A percentile compares a stretch with the other conserved stretches of the same genome.
phyloP scores from a whole-genome alignment of 1,140 invertebrate genomes.

The Phortica variegata region DNA sequence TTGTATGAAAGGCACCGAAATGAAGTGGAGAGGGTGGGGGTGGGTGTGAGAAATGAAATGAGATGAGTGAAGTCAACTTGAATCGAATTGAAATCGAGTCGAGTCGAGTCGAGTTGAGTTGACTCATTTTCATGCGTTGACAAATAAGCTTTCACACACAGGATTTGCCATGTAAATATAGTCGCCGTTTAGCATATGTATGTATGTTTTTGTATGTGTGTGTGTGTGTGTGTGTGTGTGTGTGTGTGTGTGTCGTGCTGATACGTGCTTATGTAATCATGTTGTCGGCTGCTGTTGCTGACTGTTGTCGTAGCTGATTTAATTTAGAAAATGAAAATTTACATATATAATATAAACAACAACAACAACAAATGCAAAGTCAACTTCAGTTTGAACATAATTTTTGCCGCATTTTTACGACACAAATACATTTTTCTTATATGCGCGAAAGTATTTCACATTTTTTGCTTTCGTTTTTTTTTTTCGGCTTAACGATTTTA shows the following conservation, averaged over 20 bases:
- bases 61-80: too few species aligned
- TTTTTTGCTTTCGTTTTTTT: not conserved
- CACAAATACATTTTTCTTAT: constrained; percentile 9
- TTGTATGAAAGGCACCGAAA: too few species aligned
- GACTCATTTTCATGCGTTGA: too few species aligned
- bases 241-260: not conserved
- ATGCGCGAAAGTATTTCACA: not conserved
- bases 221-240: constrained; percentile 5
- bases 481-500: constrained; percentile 34
- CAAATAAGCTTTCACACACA: constrained; percentile 11
- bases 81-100: too few species aligned
- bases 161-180: constrained; percentile 21
- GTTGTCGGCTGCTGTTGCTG: constrained; percentile 9
- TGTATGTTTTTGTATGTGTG: constrained; percentile 6
- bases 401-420: constrained; percentile 10
- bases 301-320: too few species aligned
- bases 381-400: constrained; percentile 33
- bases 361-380: constrained; percentile 22
- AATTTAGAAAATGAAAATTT: constrained; percentile 51
- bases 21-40: too few species aligned
- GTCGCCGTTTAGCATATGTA: too few species aligned
- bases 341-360: constrained; percentile 21
- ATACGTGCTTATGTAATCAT: too few species aligned
- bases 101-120: too few species aligned
- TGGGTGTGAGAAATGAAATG: too few species aligned